Base-by-base conservation (phyloP, 1,140 invertebrate genomes). In the Sycophaga agraensis region DNA sequence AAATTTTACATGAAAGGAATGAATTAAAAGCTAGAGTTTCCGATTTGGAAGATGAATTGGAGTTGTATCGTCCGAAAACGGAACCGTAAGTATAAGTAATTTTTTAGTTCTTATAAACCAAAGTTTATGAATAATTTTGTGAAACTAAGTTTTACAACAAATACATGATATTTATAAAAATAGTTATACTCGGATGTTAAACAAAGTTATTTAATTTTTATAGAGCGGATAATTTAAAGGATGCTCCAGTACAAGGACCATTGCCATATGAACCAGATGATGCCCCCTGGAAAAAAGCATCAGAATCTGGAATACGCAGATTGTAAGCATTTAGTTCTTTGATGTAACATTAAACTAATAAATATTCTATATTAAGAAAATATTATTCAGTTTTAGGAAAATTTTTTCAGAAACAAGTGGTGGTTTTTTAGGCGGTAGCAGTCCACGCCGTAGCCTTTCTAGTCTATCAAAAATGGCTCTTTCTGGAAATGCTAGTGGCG, bases 231-330 rank as follows among this genome's bases (percentile, higher is more conserved):
- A 88, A 88, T 50, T 89, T 91, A 39, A 73, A 73, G 66, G 93
- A 95, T 71, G 86, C 90, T 28, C 91, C 93, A 21, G 96, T 98
- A 2, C 94, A 98, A 81, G 96, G 96, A 14, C 96, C 96, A 22
- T 86, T 98, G 66, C 96, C 96, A 53, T 90, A 88, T 59, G 96
- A 99, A 78, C 96, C 96, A 14, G 92, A 96, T 68, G 96, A 99
- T 80, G 97, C 97, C 64, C 88, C 92, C 0, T 94, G 91, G 91
- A 93, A 92, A 75, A 87, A 88, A 70, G 83, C 85, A 69, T 86
- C 85, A 12, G 89, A 91, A 77, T 93, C 91, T 59, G 92, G 93
- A 31, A 96, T 97, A 70, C 85, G 93, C 69, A 94, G 94, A 87
- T 94, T 97, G 94, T 97, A 87, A 89, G 91, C 89, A 17, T 8